Conservation (phyloP, 2,797 vertebrate species). For the Heterohyrax brucei region DNA sequence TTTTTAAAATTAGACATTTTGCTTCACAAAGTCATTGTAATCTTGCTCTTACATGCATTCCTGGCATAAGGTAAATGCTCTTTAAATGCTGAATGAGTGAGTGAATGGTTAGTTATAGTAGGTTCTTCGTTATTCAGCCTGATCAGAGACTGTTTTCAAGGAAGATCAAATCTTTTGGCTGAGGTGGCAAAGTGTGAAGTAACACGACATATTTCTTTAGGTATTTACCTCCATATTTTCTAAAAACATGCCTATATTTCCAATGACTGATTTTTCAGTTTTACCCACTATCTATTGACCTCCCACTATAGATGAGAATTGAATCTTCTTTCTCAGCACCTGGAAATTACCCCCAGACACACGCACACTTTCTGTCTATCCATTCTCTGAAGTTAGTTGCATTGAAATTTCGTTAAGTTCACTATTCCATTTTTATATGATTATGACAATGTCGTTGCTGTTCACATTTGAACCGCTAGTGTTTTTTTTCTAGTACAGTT, state of each 20-base stretch:
- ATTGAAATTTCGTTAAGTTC: neutral
- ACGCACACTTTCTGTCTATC: neutral
- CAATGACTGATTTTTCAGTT: neutral
- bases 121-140: conserved; percentile 44
- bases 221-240: neutral
- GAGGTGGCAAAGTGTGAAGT: neutral
- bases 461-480: neutral
- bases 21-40: conserved; percentile 63
- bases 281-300: neutral
- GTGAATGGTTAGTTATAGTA: neutral
- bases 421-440: neutral
- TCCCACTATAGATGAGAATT: neutral
- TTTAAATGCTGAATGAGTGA: conserved; percentile 63
- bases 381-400: neutral
- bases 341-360: neutral
- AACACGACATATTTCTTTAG: neutral
- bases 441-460: neutral
- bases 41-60: conserved; percentile 36
- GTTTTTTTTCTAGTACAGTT: neutral
- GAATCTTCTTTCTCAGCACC: neutral
- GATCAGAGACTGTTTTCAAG: conserved; percentile 17
- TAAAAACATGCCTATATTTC: neutral
- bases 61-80: neutral
- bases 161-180: conserved; percentile 44
- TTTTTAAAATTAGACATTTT: conserved; percentile 66